Evolutionary conservation across 1,140 invertebrate genomes (phyloP).

Genomic region (Bombus confusus): DNA sequence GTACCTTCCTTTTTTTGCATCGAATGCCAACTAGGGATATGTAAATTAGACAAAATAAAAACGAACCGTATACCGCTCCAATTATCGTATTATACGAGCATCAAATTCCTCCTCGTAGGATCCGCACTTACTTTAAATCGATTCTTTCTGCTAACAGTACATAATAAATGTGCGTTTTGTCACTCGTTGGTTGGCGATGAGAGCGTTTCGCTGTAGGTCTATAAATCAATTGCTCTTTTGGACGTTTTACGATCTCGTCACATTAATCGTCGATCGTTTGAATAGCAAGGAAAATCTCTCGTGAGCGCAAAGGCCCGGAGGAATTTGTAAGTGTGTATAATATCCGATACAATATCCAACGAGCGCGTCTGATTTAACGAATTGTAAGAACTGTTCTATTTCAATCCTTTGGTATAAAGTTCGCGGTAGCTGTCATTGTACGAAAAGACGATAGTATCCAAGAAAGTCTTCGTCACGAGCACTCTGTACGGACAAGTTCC

Average conservation of each 20-base stretch:
- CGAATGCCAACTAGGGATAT: background rate
- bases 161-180: background rate
- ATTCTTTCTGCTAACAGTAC: background rate
- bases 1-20: background rate
- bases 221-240: background rate
- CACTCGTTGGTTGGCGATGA: background rate
- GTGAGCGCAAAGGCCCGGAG: background rate
- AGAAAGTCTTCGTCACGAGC: background rate
- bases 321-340: background rate
- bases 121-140: background rate
- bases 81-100: conserved; percentile 6
- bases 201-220: background rate
- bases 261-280: background rate
- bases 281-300: too few relatives aligned
- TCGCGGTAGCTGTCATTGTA: background rate
- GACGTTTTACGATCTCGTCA: background rate
- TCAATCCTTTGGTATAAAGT: background rate
- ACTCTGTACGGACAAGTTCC: background rate
- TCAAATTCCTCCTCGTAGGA: background rate
- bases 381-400: background rate
- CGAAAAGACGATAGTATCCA: background rate
- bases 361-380: background rate
- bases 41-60: conserved; percentile 4
- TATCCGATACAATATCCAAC: too few relatives aligned
- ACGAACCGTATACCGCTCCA: background rate